Evolutionary conservation across 1,140 invertebrate genomes (phyloP), one percentile per base, ranked within the genome.

Genomic region (Sipha flava): DNA sequence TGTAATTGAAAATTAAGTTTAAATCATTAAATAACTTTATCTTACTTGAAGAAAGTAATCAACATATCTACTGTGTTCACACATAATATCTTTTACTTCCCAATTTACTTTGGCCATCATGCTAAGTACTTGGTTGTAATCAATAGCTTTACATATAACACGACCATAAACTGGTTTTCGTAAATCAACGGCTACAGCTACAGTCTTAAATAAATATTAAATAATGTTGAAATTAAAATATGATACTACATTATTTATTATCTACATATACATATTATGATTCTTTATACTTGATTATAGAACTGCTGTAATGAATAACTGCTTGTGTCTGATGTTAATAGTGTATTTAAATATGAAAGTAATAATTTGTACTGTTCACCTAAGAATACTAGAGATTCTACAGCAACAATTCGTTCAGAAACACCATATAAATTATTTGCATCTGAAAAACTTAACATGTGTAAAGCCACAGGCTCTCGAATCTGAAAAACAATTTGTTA

Each of bases 61-160:
- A 23, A 94, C 91, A 85, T 99, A 99, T 14, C 87, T 86, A 84
- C 94, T 98, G 84, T 99, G 97, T 83, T 98, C 94, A 29, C 94
- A 96, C 87, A 95, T 96, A 0, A 99, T 94, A 84, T 97, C 95
- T 84, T 91, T 92, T 0, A 98, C 91, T 85, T 98, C 96, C 97
- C 97, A 99, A 85, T 95, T 93, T 2, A 98, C 95, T 87, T 92
- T 93, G 5, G 89, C 90, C 92, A 99, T 98, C n/a, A 90, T 88
- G 64, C 89, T 87, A 10, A 98, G 86, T 70, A 96, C 90, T 47
- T 90, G 88, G 57, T 92, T 89, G 40, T 92, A 90, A 85, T 97
- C 92, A n/a, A 98, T 90, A 10, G 91, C 87, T 83, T 90, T 90
- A 0, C 91, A 90, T 0, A 92, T 90, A 0, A 96, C 93, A 79